Evolutionary conservation across 2,113 vertebrate genomes (phyloP).

Genomic region (Setophaga kirtlandii): DNA sequence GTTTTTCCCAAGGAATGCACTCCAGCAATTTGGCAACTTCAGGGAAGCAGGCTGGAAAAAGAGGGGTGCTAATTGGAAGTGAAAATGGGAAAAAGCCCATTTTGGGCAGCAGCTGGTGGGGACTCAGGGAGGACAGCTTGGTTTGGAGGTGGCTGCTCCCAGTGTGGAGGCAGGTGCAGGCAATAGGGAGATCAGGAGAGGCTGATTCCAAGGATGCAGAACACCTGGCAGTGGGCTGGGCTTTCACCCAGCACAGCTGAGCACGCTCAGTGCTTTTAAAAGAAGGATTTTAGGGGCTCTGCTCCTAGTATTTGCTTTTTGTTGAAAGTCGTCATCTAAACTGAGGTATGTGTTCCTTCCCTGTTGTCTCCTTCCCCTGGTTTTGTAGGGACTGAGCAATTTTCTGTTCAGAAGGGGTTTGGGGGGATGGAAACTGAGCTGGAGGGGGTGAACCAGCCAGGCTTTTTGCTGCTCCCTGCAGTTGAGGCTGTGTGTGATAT

Average conservation of each 20-base stretch:
- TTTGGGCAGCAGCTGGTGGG: not conserved
- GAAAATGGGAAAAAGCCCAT: not conserved
- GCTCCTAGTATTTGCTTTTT: fast-evolving
- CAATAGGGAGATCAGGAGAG: not conserved
- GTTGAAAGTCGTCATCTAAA: fast-evolving
- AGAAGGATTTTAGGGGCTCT: not conserved
- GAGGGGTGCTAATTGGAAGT: not conserved
- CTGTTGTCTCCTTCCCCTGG: fast-evolving
- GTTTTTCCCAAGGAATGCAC: not conserved
- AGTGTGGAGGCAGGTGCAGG: not conserved
- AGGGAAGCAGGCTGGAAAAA: not conserved
- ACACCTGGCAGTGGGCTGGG: not conserved
- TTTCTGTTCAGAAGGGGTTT: not conserved
- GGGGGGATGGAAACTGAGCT: not conserved
- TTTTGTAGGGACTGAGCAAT: fast-evolving
- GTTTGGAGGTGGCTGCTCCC: not conserved
- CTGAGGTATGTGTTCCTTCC: fast-evolving
- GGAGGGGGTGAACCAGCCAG: too few relatives aligned
- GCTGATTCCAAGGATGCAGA: not conserved
- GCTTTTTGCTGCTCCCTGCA: not conserved
- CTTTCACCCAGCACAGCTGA: not conserved
- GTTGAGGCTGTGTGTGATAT: not conserved
- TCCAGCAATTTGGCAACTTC: not conserved
- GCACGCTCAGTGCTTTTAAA: not conserved
- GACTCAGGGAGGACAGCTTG: not conserved